Evolutionary conservation across 1,140 invertebrate genomes (phyloP).

Genomic region (Frieseomelitta varia): DNA sequence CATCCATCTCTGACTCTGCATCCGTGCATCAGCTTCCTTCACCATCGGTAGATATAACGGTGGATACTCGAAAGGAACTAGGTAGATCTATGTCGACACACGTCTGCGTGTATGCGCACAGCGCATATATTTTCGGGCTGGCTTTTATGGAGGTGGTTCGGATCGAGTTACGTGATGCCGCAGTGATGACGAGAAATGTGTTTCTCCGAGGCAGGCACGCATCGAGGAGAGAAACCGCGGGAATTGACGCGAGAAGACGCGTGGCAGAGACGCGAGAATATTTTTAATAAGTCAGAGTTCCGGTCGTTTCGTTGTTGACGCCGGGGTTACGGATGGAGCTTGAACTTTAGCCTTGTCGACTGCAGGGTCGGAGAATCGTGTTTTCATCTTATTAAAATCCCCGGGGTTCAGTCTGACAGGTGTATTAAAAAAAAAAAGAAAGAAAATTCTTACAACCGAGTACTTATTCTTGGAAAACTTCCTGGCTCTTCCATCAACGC

Average conservation of each 20-base stretch:
- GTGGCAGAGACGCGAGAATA: slow-evolving; percentile 21
- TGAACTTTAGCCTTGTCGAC: not conserved
- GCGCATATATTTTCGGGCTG: not conserved
- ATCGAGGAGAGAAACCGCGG: too few species aligned
- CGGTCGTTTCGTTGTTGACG: slow-evolving; percentile 32
- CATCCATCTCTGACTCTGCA: not conserved
- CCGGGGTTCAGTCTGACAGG: not conserved
- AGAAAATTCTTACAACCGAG: not conserved
- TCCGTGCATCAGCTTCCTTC: not conserved
- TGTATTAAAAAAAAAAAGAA: slow-evolving; percentile 23
- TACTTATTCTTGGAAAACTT: too few species aligned
- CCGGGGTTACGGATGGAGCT: not conserved
- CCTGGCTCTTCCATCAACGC: not conserved
- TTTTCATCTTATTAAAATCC: slow-evolving; percentile 51
- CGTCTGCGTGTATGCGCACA: not conserved
- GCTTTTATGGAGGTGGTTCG: not conserved
- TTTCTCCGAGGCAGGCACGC: not conserved
- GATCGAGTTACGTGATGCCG: slow-evolving; percentile 16
- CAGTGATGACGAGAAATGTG: not conserved
- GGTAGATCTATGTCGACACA: not conserved
- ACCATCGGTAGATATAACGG: too few species aligned
- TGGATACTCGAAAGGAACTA: not conserved
- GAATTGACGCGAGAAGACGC: not conserved
- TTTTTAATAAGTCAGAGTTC: slow-evolving; percentile 48
- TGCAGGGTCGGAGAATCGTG: not conserved